Percentiles rank a stretch among this genome's conserved stretches.
Evolutionary conservation across 2,113 vertebrate genomes (phyloP).

Genomic region (Entomyzon cyanotis): DNA sequence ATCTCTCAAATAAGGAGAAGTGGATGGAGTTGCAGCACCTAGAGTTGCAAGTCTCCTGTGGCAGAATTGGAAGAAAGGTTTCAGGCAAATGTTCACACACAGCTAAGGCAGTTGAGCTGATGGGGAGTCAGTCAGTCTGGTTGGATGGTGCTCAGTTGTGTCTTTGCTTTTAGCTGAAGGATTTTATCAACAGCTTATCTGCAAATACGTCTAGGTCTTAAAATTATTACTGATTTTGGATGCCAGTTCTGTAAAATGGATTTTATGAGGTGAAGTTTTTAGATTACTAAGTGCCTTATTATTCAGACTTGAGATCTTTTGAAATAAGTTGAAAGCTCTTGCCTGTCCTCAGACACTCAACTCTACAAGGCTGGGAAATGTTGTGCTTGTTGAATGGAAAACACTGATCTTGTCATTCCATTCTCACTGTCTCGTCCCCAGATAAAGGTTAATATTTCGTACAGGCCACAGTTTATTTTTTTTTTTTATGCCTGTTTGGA

Average conservation of each 20-base stretch:
- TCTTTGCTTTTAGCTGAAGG: background rate
- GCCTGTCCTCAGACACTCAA: background rate
- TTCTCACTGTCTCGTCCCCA: background rate
- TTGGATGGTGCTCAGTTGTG: background rate
- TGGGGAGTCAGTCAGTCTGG: background rate
- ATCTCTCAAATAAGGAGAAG: background rate
- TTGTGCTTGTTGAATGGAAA: background rate
- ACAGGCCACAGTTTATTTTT: background rate
- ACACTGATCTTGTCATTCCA: background rate
- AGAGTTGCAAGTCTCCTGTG: background rate
- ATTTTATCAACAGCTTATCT: background rate
- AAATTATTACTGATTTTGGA: background rate
- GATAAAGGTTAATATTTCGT: background rate
- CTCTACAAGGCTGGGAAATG: background rate
- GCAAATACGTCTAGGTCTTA: background rate
- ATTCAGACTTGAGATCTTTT: background rate
- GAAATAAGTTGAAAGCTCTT: background rate
- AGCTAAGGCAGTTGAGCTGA: background rate
- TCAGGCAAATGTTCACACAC: background rate
- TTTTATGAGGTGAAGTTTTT: background rate
- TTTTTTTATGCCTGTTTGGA: background rate
- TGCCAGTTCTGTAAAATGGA: background rate
- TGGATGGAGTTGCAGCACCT: background rate
- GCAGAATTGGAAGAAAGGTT: background rate
- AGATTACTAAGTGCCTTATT: background rate